Percentiles rank a stretch among this genome's conserved stretches.
phyloP scores from a whole-genome alignment of 2,888 invertebrate species.

The Pinctada fucata region DNA sequence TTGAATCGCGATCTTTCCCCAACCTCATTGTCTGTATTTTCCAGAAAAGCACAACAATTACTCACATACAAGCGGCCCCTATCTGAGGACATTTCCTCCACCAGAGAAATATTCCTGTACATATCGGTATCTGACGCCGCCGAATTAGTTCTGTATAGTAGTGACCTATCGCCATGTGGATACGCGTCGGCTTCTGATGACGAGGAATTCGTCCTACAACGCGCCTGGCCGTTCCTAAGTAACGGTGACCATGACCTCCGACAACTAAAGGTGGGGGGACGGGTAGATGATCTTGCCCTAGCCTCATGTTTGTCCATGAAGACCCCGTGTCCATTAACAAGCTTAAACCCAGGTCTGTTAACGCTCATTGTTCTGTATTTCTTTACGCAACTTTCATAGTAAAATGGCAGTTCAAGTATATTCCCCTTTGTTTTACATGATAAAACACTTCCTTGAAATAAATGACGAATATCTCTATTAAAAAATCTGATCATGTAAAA shows the following conservation, averaged over 20 bases:
- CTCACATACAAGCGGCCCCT: not conserved
- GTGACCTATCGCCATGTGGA: no score
- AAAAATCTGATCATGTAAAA: no score
- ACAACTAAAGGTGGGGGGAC: not conserved
- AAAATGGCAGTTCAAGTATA: no score
- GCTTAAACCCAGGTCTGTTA: not conserved
- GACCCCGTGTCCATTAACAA: not conserved
- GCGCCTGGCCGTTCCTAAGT: not conserved
- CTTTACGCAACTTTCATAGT: no score
- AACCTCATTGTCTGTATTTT: no score
- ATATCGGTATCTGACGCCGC: no score
- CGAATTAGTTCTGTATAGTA: no score
- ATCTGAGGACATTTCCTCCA: not conserved
- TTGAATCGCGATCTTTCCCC: no score
- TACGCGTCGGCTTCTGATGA: not conserved
- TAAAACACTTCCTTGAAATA: no score
- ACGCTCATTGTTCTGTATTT: not conserved
- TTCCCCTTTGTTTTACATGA: no score
- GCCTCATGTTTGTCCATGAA: not conserved
- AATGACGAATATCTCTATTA: no score
- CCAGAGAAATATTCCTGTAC: not conserved
- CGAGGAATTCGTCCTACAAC: not conserved
- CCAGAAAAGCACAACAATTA: not conserved
- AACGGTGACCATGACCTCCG: constrained; percentile 5
- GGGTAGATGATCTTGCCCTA: constrained; percentile 8